These are phyloP conservation scores for Euplexia lucipara DNA, from an alignment of 2,888 invertebrate species.

Conservation along the genomic window DNA sequence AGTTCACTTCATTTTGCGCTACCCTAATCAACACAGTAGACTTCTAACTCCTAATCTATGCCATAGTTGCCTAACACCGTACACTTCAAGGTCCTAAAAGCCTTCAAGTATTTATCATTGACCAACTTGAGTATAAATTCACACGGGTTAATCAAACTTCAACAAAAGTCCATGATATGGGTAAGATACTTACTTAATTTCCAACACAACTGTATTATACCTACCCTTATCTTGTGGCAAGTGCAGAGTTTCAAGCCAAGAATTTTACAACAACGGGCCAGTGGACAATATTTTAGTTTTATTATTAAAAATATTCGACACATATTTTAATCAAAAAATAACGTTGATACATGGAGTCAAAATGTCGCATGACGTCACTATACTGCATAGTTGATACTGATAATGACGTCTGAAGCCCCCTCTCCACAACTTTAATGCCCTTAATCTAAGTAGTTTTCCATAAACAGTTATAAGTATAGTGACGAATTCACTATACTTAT, in stretches of 20 bases:
- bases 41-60: neutral
- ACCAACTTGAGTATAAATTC: constrained; percentile 30
- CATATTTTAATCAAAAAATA: too few species aligned
- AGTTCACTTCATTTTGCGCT: neutral
- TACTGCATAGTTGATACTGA: too few species aligned
- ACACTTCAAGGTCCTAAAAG: constrained; percentile 2
- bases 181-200: constrained; percentile 14
- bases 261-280: neutral
- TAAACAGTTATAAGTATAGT: too few species aligned
- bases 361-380: too few species aligned
- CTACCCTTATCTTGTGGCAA: neutral
- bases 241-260: neutral
- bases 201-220: constrained; percentile 5
- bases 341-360: too few species aligned
- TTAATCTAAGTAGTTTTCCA: too few species aligned
- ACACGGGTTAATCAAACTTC: constrained; percentile 37
- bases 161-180: constrained; percentile 34
- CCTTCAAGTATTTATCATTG: constrained; percentile 20
- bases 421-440: too few species aligned
- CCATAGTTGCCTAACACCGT: constrained; percentile 17
- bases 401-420: too few species aligned
- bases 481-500: too few species aligned
- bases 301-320: too few species aligned
- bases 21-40: constrained; percentile 15
- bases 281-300: too few species aligned